These are phyloP conservation scores for Enteromius mattozi DNA, from an alignment of 2,797 vertebrate species.

Conservation along the genomic window DNA sequence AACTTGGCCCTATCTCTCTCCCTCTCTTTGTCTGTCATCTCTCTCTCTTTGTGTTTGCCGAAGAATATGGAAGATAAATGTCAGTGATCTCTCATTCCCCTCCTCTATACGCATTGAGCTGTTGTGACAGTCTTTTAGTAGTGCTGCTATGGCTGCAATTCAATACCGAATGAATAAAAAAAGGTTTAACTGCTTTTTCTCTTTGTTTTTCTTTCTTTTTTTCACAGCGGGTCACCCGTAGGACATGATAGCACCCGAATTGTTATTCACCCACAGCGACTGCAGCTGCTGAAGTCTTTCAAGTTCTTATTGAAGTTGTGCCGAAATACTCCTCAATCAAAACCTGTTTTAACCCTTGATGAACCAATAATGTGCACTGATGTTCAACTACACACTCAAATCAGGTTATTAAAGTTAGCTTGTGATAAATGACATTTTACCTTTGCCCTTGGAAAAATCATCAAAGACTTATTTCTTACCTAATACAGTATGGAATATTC, in stretches of 20 bases:
- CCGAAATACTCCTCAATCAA: not conserved
- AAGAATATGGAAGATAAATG: conserved; percentile 58
- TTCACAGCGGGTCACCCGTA: conserved; percentile 1
- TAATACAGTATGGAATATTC: not conserved
- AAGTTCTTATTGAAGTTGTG: not conserved
- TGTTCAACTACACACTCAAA: not conserved
- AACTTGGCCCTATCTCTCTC: not conserved
- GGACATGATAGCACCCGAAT: conserved; percentile 16
- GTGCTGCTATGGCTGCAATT: conserved; percentile 5
- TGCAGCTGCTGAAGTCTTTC: conserved; percentile 19
- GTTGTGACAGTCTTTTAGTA: conserved; percentile 30
- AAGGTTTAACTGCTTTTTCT: not conserved
- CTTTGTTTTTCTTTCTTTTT: not conserved
- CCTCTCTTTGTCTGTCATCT: not conserved
- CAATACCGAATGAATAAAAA: conserved; percentile 18
- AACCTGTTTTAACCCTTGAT: not conserved
- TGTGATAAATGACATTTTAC: not conserved
- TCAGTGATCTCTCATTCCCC: conserved; percentile 37
- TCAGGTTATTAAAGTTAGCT: not conserved
- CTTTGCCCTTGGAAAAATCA: not conserved
- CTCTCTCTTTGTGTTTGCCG: conserved; percentile 27
- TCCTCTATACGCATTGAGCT: conserved; percentile 15
- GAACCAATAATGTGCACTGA: not conserved
- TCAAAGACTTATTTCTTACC: not conserved
- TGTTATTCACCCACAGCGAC: not conserved